These are phyloP conservation scores for Capreolus pygargus DNA, from an alignment of 2,113 vertebrate genomes.

Conservation along the genomic window DNA sequence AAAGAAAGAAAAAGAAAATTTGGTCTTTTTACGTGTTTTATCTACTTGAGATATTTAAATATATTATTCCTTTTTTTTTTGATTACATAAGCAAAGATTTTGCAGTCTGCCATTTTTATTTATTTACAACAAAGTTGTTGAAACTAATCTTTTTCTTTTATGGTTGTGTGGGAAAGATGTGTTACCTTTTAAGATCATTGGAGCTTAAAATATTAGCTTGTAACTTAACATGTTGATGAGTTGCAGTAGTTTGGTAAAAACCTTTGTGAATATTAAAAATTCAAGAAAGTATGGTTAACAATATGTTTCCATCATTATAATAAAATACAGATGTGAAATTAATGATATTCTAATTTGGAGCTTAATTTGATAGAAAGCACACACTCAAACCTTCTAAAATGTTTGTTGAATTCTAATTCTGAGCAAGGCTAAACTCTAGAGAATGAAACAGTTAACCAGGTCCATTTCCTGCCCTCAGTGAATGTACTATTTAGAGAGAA, in stretches of 20 bases:
- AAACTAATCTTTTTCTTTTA: not conserved
- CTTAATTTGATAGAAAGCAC: not conserved
- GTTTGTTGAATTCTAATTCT: not conserved
- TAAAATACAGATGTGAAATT: not conserved
- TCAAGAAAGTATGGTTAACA: not conserved
- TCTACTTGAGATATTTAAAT: not conserved
- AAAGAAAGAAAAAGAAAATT: not conserved
- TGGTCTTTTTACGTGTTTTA: slow-evolving; percentile 17
- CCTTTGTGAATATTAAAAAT: not conserved
- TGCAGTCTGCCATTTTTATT: slow-evolving; percentile 24
- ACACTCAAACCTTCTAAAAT: not conserved
- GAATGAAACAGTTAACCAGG: not conserved
- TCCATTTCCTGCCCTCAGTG: not conserved
- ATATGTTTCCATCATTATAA: not conserved
- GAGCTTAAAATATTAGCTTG: slow-evolving; percentile 11
- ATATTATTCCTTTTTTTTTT: not conserved
- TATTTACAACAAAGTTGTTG: not conserved
- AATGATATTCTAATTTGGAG: not conserved
- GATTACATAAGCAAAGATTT: slow-evolving; percentile 26
- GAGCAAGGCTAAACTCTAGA: not conserved
- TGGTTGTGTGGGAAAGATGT: not conserved
- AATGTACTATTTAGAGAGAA: not conserved
- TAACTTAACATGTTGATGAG: not conserved
- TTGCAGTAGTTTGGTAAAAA: not conserved
- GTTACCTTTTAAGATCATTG: not conserved